phyloP scores from a whole-genome alignment of 30 jellyfish, hydroid and myxozoan species.

The Turritopsis rubra region DNA sequence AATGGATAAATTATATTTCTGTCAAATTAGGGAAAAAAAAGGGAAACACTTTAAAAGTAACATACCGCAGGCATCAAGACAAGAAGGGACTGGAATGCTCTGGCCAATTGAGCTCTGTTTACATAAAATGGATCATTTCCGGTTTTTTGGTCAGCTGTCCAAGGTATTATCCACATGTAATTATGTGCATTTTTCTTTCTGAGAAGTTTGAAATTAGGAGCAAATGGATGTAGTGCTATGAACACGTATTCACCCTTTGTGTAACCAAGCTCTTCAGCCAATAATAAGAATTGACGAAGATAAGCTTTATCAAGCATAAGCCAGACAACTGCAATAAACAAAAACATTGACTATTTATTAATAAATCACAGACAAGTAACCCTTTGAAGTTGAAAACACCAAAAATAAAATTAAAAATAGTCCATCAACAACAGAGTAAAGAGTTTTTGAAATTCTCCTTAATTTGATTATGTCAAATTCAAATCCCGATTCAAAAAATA shows the following conservation, averaged over 20 bases:
- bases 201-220: neutral
- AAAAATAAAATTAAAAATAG: too few species aligned
- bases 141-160: constrained; percentile 3
- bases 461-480: too few species aligned
- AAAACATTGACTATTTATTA: neutral
- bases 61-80: constrained; percentile 28
- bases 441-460: too few species aligned
- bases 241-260: constrained; percentile 64
- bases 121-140: neutral
- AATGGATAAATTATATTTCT: too few species aligned
- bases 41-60: neutral
- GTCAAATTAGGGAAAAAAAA: too few species aligned
- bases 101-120: constrained; percentile 2
- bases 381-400: too few species aligned
- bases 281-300: constrained; percentile 33
- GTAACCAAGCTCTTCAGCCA: constrained; percentile 50
- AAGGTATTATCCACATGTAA: constrained; percentile 24
- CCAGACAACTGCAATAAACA: constrained; percentile 26
- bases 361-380: too few species aligned
- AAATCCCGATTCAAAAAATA: too few species aligned
- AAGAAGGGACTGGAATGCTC: constrained; percentile 27
- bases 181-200: neutral
- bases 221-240: constrained; percentile 39
- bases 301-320: constrained; percentile 30
- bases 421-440: too few species aligned